Evolutionary conservation across 2,888 invertebrate genomes (phyloP).

Genomic region (Hydroisotoma schaefferi): DNA sequence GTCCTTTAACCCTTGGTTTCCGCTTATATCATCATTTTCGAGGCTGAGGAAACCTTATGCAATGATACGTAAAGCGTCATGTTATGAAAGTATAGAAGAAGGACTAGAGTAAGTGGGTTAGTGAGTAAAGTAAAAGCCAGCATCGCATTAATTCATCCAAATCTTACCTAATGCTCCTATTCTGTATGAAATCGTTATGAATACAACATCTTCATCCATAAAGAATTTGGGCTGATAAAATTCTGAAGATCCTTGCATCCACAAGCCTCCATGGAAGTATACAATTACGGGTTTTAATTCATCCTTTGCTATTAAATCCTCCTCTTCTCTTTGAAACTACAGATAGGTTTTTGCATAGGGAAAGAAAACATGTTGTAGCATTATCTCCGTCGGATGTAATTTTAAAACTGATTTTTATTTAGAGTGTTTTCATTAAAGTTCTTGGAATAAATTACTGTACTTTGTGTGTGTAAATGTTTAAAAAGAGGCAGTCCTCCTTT

Average conservation of each 20-base stretch:
- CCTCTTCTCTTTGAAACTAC: conserved; percentile 16
- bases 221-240: conserved; percentile 29
- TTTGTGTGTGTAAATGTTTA: conserved; percentile 29
- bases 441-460: too few species aligned
- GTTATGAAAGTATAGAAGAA: too few species aligned
- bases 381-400: too few species aligned
- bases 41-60: conserved; percentile 30
- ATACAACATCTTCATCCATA: conserved; percentile 29
- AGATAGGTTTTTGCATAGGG: not conserved
- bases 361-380: conserved; percentile 1
- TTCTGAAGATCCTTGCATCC: conserved; percentile 34
- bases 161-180: conserved; percentile 17
- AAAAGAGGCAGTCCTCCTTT: conserved; percentile 20
- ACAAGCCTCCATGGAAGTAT: conserved; percentile 41
- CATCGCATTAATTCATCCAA: not conserved
- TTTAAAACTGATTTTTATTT: too few species aligned
- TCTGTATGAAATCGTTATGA: conserved; percentile 24
- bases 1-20: conserved; percentile 28
- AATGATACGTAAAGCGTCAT: too few species aligned
- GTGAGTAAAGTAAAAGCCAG: too few species aligned
- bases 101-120: too few species aligned
- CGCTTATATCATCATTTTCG: conserved; percentile 18
- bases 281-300: conserved; percentile 32
- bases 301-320: conserved; percentile 7
- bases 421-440: too few species aligned